A percentile compares a stretch with the other conserved stretches of the same genome.
phyloP scores from a whole-genome alignment of 2,113 vertebrate genomes.

The Syrrhaptes paradoxus region DNA sequence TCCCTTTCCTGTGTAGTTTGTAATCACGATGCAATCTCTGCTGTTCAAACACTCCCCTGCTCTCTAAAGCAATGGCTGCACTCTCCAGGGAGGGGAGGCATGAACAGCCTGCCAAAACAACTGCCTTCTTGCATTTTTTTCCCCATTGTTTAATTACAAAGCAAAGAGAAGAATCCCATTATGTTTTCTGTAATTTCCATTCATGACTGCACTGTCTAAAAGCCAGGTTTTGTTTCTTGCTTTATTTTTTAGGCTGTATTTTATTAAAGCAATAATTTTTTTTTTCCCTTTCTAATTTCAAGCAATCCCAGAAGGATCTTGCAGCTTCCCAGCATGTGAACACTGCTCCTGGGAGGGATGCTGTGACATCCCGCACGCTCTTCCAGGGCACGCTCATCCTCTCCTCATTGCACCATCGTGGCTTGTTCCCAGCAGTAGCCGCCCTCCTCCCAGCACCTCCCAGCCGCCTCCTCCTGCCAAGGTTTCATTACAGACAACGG shows the following conservation, averaged over 20 bases:
- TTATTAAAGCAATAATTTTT: neutral
- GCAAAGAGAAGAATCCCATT: neutral
- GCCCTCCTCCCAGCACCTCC: neutral
- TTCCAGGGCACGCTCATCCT: neutral
- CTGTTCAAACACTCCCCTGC: neutral
- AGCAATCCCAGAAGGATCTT: neutral
- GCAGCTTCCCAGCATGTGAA: neutral
- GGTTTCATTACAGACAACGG: no score
- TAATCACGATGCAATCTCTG: neutral
- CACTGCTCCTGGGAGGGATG: neutral
- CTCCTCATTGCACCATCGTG: neutral
- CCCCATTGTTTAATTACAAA: neutral
- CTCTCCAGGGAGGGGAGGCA: neutral
- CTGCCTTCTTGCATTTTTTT: neutral
- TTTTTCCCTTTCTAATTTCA: rapidly evolving
- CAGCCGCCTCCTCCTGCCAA: neutral
- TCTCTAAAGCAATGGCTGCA: neutral
- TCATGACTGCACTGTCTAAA: no score
- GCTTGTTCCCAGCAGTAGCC: neutral
- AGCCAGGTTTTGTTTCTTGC: neutral
- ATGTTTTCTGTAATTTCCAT: neutral
- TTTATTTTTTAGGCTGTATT: neutral
- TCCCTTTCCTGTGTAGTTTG: neutral
- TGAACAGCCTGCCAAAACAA: neutral
- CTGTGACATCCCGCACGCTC: neutral